These are phyloP conservation scores for Drosophila picticornis DNA, from an alignment of 2,888 invertebrate genomes.

Conservation along the genomic window DNA sequence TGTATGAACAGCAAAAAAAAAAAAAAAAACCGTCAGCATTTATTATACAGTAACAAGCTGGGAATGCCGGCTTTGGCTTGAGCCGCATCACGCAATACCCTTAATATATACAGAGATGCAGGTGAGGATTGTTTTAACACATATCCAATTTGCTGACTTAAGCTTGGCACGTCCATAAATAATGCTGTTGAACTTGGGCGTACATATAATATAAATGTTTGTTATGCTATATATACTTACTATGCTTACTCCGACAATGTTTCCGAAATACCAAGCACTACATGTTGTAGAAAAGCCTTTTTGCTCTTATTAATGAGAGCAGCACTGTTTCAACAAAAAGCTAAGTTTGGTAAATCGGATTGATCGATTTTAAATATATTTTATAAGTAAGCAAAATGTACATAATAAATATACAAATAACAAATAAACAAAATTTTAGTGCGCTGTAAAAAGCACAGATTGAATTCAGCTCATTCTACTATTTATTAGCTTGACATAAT, in stretches of 20 bases:
- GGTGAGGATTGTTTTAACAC: background rate
- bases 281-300: background rate
- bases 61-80: background rate
- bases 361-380: background rate
- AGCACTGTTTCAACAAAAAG: background rate
- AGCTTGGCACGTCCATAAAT: background rate
- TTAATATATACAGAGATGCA: slow-evolving; percentile 2
- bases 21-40: slow-evolving; percentile 24
- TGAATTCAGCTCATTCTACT: background rate
- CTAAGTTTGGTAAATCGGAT: background rate
- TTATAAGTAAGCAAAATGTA: no score
- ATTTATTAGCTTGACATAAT: background rate
- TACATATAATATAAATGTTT: background rate
- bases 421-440: background rate
- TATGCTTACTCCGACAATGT: background rate
- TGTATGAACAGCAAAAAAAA: slow-evolving; percentile 25
- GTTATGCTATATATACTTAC: background rate
- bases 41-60: slow-evolving; percentile 31
- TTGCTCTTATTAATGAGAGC: background rate
- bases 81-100: slow-evolving; percentile 13
- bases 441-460: background rate
- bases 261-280: background rate
- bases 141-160: background rate
- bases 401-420: background rate
- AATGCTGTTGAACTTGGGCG: background rate